Evolutionary conservation across 2,113 vertebrate genomes (phyloP).

Genomic region (Phaetusa simplex): DNA sequence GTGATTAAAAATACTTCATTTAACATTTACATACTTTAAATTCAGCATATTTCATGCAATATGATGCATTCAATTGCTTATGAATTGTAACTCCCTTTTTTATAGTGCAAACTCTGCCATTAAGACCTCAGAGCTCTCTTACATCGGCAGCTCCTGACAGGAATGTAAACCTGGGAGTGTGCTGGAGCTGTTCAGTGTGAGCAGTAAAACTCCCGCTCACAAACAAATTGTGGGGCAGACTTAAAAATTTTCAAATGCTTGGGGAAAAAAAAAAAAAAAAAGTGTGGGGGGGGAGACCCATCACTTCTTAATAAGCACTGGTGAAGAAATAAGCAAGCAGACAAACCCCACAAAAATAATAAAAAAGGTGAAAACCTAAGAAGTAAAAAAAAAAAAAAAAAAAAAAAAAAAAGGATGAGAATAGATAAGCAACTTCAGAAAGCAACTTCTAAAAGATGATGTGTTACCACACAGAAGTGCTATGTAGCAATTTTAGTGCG

Average conservation of each 20-base stretch:
- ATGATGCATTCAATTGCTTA: background rate
- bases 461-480: background rate
- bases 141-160: background rate
- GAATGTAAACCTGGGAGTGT: conserved; percentile 7
- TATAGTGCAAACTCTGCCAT: background rate
- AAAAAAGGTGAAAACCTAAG: background rate
- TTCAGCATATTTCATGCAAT: conserved; percentile 22
- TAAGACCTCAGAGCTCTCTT: background rate
- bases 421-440: background rate
- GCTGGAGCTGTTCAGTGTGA: background rate
- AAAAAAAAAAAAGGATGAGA: background rate
- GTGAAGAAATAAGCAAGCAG: background rate
- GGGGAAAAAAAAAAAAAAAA: background rate
- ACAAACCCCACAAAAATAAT: background rate
- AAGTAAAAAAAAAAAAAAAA: background rate
- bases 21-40: background rate
- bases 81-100: conserved; percentile 35
- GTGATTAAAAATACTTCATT: background rate
- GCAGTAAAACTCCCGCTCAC: background rate
- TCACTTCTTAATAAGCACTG: background rate
- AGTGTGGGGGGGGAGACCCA: background rate
- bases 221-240: background rate
- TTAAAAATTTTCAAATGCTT: background rate
- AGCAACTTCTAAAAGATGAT: background rate
- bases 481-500: background rate